A percentile compares a stretch with the other conserved stretches of the same genome.
Evolutionary conservation across 2,113 vertebrate genomes (phyloP).

Genomic region (Apeltes quadracus): DNA sequence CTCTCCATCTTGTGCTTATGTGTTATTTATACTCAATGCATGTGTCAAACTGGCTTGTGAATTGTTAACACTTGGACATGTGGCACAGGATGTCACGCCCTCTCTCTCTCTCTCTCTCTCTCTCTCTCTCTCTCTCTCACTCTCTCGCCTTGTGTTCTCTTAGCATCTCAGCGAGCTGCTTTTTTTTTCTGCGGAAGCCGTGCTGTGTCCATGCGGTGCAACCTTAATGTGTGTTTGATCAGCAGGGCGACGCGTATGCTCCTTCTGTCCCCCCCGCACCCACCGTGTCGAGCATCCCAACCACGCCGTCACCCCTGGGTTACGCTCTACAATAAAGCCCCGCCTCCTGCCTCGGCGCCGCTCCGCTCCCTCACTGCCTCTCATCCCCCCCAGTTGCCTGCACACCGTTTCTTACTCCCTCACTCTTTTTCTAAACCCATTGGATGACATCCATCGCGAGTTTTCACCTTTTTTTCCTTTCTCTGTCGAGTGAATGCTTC

Average conservation of each 20-base stretch:
- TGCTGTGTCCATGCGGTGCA: neutral
- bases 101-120: neutral
- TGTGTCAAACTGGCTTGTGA: slow-evolving; percentile 15
- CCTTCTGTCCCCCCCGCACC: neutral
- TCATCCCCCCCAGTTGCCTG: slow-evolving; percentile 25
- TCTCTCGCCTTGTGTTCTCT: neutral
- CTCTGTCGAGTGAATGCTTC: slow-evolving; percentile 30
- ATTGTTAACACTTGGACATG: neutral
- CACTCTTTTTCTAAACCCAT: slow-evolving; percentile 10
- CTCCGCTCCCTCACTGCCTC: neutral
- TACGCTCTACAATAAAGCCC: neutral
- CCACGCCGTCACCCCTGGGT: neutral
- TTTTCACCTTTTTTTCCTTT: slow-evolving; percentile 2
- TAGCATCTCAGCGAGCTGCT: slow-evolving; percentile 8
- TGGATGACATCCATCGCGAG: slow-evolving; percentile 20
- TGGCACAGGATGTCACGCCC: slow-evolving; percentile 35
- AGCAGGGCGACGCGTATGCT: slow-evolving; percentile 4
- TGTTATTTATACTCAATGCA: neutral
- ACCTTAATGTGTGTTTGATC: slow-evolving; percentile 16
- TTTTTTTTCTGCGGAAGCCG: slow-evolving; percentile 16
- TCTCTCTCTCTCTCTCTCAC: neutral
- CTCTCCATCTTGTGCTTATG: neutral
- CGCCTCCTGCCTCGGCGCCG: neutral
- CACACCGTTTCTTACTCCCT: slow-evolving; percentile 12
- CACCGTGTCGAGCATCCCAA: neutral